phyloP scores from a whole-genome alignment of 2,888 invertebrate genomes.

The Cryptosula pallasiana region DNA sequence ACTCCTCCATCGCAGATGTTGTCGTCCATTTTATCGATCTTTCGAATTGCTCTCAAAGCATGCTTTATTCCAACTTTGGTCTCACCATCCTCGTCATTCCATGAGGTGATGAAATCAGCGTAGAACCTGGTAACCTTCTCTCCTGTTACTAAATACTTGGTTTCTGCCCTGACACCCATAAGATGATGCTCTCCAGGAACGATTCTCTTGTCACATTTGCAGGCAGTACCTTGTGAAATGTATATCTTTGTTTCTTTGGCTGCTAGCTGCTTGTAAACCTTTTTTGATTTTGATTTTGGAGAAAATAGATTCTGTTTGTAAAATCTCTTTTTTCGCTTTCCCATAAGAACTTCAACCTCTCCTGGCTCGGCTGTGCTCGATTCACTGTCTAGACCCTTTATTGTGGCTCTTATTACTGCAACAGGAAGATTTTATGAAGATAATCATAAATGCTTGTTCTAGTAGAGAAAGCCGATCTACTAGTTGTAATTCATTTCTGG shows the following conservation, averaged over 20 bases:
- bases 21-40: constrained; percentile 28
- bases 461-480: too few relatives aligned
- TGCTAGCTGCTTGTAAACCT: constrained; percentile 14
- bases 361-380: neutral
- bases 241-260: constrained; percentile 12
- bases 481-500: too few relatives aligned
- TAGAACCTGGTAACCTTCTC: neutral
- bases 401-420: constrained; percentile 12
- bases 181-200: neutral
- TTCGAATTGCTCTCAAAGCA: constrained; percentile 32
- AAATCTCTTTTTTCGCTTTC: constrained; percentile 19
- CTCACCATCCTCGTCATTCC: constrained; percentile 3
- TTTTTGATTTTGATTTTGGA: neutral
- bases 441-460: too few relatives aligned
- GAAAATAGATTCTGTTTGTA: neutral
- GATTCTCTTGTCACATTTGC: neutral
- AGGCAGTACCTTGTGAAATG: neutral
- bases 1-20: constrained; percentile 31
- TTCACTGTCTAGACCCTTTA: neutral
- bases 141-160: neutral
- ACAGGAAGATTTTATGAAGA: too few relatives aligned
- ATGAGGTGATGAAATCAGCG: constrained; percentile 18
- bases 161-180: neutral
- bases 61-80: constrained; percentile 27
- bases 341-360: constrained; percentile 7